Evolutionary conservation across 2,113 vertebrate genomes (phyloP), one percentile per base, ranked within the genome.

Genomic region (Cinclus cinclus): DNA sequence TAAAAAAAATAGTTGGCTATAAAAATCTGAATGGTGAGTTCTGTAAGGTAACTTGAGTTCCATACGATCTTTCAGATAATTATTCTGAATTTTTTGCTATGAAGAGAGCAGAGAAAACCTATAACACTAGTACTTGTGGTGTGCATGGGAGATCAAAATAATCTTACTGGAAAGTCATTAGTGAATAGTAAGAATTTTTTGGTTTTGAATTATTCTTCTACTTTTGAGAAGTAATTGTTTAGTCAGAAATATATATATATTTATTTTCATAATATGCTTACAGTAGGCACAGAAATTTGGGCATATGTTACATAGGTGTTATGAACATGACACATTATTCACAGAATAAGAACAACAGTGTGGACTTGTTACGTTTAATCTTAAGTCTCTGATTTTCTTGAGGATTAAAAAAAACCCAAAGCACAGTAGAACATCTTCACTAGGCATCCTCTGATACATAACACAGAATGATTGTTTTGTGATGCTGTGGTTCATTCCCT

Each of bases 291-390:
- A 52, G 76, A 81, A 84, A 84, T 69, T 70, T 84, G 47, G 39
- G 42, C 33, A 39, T 28, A 28, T 28, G 16, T 52, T 52, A 52
- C 17, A 17, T 30, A 16, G 17, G 3, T 59, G 15, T 79, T 82
- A 33, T 5, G 3, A 74, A 35, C 0, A 0, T 39, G 31, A 15
- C 8, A 23, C 3, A 1, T 46, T 42, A 69, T 44, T 94, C 31
- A 49, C 20, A 73, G 55, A 88, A 21, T 47, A 55, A 63, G 18
- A 79, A 27, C 28, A 56, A 6, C 2, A 20, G 4, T 37, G 11
- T n/a, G 73, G 31, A 44, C 19, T 79, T 3, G 0, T 7, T 20
- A 23, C 53, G n/a, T 73, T 94, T 73, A 52, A 69, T 31, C 37
- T 56, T 44, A 44, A 28, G 24, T 55, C 11, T 76, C 42, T 74